Conservation (phyloP, 2,888 invertebrate genomes). For the Altica lythri region DNA sequence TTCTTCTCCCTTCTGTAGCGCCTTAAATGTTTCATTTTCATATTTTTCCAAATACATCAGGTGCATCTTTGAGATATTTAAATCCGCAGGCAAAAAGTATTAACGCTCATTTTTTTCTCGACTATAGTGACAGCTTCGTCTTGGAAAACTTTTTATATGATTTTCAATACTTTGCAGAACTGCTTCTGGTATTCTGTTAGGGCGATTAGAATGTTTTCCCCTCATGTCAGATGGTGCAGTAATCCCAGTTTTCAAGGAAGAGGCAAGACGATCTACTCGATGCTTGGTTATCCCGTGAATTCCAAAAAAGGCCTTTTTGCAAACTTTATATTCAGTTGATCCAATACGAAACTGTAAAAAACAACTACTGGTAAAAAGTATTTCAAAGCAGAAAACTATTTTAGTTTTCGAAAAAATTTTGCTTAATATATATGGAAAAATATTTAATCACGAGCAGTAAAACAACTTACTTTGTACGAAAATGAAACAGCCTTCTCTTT, state of each 20-base stretch:
- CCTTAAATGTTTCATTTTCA: neutral
- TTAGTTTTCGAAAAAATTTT: too few relatives aligned
- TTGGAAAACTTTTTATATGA: neutral
- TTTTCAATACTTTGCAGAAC: neutral
- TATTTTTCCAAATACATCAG: neutral
- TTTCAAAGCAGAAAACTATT: too few relatives aligned
- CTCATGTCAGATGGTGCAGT: neutral
- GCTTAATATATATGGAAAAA: too few relatives aligned
- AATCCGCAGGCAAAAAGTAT: too few relatives aligned
- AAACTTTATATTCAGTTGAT: neutral
- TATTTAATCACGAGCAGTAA: too few relatives aligned
- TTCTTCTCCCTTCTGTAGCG: neutral
- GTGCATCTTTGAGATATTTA: neutral
- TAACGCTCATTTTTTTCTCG: too few relatives aligned
- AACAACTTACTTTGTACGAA: too few relatives aligned
- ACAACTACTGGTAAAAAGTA: too few relatives aligned
- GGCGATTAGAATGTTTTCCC: neutral
- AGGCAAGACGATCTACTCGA: neutral
- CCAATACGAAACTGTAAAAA: neutral
- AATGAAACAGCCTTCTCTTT: too few relatives aligned
- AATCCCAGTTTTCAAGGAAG: neutral
- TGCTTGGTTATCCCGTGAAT: neutral
- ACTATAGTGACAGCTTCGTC: neutral
- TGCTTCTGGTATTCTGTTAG: neutral
- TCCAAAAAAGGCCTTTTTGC: neutral